These are phyloP conservation scores for Temnothorax longispinosus DNA, from an alignment of 1,140 invertebrate species.

Conservation along the genomic window DNA sequence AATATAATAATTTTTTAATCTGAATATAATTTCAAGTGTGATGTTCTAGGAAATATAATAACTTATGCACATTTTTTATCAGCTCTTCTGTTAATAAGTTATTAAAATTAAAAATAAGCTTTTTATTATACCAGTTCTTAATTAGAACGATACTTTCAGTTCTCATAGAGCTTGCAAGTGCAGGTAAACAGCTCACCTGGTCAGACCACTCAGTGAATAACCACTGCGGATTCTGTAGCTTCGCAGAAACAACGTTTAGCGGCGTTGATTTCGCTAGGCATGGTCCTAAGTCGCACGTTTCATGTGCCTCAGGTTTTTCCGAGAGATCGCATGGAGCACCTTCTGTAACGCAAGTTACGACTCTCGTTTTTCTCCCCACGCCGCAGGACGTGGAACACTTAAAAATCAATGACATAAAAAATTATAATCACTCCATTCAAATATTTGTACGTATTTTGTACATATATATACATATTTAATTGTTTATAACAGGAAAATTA, in stretches of 20 bases:
- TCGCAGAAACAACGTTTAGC: slow-evolving; percentile 59
- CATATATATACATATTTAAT: no score
- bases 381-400: slow-evolving; percentile 80
- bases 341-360: slow-evolving; percentile 71
- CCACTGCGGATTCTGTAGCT: slow-evolving; percentile 68
- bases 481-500: not conserved
- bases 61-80: not conserved
- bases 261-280: slow-evolving; percentile 62
- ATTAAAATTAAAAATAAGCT: not conserved
- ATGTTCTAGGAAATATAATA: slow-evolving; percentile 6
- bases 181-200: slow-evolving; percentile 65
- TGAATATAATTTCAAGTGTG: not conserved
- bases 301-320: slow-evolving; percentile 72
- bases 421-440: not conserved
- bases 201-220: slow-evolving; percentile 80
- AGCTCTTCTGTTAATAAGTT: not conserved
- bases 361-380: slow-evolving; percentile 72
- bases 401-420: slow-evolving; percentile 1
- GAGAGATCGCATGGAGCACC: slow-evolving; percentile 69
- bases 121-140: not conserved
- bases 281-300: slow-evolving; percentile 73
- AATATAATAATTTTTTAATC: not conserved
- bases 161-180: not conserved
- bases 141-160: not conserved
- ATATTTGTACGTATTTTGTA: not conserved